phyloP scores from a whole-genome alignment of 1,140 invertebrate species.

The Cepaea nemoralis region DNA sequence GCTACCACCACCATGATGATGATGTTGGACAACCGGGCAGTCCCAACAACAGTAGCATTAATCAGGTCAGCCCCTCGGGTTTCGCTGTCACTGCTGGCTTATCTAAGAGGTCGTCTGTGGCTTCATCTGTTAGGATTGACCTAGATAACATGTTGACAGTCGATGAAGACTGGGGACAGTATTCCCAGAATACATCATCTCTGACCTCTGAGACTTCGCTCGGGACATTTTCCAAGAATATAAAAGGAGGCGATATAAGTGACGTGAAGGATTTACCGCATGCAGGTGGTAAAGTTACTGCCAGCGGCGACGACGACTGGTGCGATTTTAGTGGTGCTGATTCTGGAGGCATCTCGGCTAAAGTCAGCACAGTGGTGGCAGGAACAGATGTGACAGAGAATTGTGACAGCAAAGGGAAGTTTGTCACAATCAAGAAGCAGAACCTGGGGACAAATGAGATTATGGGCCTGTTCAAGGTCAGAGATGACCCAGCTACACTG shows the following conservation, averaged over 20 bases:
- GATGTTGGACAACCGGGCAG: not conserved
- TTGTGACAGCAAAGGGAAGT: constrained; percentile 14
- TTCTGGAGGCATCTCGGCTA: not conserved
- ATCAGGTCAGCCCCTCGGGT: not conserved
- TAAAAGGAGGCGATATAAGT: constrained; percentile 47
- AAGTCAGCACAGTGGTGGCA: constrained; percentile 14
- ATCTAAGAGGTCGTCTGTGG: not conserved
- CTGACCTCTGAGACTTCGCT: not conserved
- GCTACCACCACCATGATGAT: no score
- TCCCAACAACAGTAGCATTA: not conserved
- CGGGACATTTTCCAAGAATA: constrained; percentile 13
- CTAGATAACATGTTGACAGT: constrained; percentile 10
- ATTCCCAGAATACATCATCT: constrained; percentile 21
- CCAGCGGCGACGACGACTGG: constrained; percentile 42
- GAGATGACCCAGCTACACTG: constrained; percentile 50
- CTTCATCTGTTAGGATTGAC: not conserved
- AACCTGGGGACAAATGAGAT: constrained; percentile 60
- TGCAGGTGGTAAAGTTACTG: not conserved
- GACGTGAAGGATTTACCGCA: constrained; percentile 42
- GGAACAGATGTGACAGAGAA: not conserved
- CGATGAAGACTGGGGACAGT: constrained; percentile 52
- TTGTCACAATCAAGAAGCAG: constrained; percentile 60
- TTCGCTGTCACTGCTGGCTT: not conserved
- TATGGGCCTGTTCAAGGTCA: constrained; percentile 61
- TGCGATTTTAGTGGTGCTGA: constrained; percentile 40